phyloP scores from a whole-genome alignment of 1,140 invertebrate species.

The Hyposmocoma kahamanoa region DNA sequence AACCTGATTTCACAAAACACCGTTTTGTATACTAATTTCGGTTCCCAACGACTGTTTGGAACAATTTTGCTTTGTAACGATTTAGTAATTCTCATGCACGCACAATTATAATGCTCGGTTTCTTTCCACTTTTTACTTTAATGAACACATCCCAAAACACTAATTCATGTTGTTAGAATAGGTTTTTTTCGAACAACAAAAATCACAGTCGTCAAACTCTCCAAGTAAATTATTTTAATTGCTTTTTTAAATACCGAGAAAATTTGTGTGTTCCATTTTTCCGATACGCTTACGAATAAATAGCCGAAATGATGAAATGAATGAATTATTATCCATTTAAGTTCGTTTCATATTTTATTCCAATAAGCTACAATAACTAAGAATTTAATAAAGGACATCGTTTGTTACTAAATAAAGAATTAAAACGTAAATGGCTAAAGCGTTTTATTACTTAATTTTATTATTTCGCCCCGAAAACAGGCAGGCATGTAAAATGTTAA shows the following conservation, averaged over 20 bases:
- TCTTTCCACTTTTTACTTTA: no score
- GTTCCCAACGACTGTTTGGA: background rate
- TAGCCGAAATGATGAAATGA: no score
- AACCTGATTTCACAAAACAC: slow-evolving; percentile 27
- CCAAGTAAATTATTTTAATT: no score
- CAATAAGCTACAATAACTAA: background rate
- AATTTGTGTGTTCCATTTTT: no score
- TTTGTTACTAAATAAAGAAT: background rate
- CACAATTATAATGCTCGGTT: slow-evolving; percentile 1
- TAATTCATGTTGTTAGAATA: no score
- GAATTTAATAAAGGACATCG: background rate
- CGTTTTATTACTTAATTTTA: background rate
- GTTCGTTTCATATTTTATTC: no score
- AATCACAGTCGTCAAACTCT: no score
- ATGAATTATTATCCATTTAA: no score
- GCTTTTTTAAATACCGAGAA: no score
- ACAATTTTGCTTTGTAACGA: background rate
- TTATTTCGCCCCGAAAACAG: background rate
- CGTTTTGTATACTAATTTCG: slow-evolving; percentile 9
- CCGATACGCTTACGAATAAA: no score
- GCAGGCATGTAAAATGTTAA: background rate
- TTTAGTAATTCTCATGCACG: slow-evolving; percentile 7
- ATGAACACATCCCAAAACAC: no score
- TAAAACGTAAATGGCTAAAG: background rate
- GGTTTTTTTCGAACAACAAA: no score